A percentile compares a stretch with the other conserved stretches of the same genome.
These are phyloP conservation scores for Megamerina dolium DNA, from an alignment of 2,888 invertebrate genomes.

Conservation along the genomic window DNA sequence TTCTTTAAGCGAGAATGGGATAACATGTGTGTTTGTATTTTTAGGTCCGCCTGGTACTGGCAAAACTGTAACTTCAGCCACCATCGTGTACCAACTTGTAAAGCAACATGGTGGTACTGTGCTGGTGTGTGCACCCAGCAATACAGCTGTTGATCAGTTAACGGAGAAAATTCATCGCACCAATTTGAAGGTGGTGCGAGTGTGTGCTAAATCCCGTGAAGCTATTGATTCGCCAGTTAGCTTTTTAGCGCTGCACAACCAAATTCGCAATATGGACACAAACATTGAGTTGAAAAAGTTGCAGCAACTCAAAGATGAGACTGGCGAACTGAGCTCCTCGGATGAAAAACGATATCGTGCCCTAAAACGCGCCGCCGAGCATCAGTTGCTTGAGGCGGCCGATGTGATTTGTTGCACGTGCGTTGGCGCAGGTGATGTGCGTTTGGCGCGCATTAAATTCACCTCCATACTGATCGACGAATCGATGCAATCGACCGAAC, in stretches of 20 bases:
- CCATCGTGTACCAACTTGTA: conserved; percentile 96
- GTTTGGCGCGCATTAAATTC: conserved; percentile 89
- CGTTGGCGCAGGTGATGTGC: conserved; percentile 95
- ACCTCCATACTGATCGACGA: conserved; percentile 96
- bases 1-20: too few relatives aligned
- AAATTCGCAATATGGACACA: conserved; percentile 90
- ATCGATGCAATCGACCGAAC: conserved; percentile 95
- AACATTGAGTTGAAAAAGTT: conserved; percentile 90
- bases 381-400: conserved; percentile 86
- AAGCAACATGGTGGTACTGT: conserved; percentile 92
- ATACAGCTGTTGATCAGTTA: conserved; percentile 98
- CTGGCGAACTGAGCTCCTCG: conserved; percentile 90
- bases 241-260: conserved; percentile 93
- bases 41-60: conserved; percentile 71
- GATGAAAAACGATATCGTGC: conserved; percentile 93
- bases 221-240: conserved; percentile 97
- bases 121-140: conserved; percentile 96
- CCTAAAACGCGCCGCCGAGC: conserved; percentile 84
- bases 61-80: conserved; percentile 98
- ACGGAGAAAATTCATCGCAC: conserved; percentile 98
- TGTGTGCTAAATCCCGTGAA: conserved; percentile 97
- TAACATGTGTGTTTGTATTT: too few relatives aligned
- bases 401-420: conserved; percentile 99
- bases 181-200: conserved; percentile 84
- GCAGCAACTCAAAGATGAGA: conserved; percentile 95